A percentile compares a stretch with the other conserved stretches of the same genome.
Conservation (phyloP, 2,113 vertebrate genomes). For the Grammomys surdaster region DNA sequence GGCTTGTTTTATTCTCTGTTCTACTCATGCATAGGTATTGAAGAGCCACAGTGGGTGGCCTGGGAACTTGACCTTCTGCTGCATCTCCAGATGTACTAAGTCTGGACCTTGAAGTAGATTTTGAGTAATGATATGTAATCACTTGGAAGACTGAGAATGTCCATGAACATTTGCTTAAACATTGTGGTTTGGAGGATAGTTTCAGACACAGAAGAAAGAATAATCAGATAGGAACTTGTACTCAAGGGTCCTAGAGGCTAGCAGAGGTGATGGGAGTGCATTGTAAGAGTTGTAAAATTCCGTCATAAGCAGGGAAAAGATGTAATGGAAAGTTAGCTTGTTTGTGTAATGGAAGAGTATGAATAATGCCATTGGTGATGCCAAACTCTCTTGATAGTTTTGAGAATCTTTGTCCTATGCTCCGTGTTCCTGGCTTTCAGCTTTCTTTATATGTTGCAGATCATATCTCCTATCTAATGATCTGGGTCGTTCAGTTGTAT, state of each 20-base stretch:
- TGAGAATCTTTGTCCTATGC: not conserved
- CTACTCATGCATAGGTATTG: not conserved
- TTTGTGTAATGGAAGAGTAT: not conserved
- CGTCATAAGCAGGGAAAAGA: not conserved
- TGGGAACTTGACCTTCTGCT: not conserved
- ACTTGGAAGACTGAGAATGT: conserved; percentile 22
- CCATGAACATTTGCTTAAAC: not conserved
- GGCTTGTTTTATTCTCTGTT: not conserved
- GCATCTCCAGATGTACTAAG: conserved; percentile 7
- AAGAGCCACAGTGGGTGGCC: not conserved
- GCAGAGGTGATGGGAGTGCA: not conserved
- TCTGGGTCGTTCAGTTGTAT: not conserved
- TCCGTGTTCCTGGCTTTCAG: not conserved
- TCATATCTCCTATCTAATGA: conserved; percentile 31
- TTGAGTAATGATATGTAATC: not conserved
- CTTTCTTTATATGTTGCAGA: not conserved
- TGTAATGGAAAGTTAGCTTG: not conserved
- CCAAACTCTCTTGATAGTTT: not conserved
- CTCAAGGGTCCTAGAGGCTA: not conserved
- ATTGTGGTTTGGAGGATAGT: not conserved
- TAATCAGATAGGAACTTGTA: conserved; percentile 23
- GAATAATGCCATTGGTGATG: not conserved
- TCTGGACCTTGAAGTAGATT: conserved; percentile 19
- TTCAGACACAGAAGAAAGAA: conserved; percentile 42
- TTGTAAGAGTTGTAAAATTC: not conserved